Conservation (phyloP, 2,113 vertebrate species). For the Crypturellus undulatus region DNA sequence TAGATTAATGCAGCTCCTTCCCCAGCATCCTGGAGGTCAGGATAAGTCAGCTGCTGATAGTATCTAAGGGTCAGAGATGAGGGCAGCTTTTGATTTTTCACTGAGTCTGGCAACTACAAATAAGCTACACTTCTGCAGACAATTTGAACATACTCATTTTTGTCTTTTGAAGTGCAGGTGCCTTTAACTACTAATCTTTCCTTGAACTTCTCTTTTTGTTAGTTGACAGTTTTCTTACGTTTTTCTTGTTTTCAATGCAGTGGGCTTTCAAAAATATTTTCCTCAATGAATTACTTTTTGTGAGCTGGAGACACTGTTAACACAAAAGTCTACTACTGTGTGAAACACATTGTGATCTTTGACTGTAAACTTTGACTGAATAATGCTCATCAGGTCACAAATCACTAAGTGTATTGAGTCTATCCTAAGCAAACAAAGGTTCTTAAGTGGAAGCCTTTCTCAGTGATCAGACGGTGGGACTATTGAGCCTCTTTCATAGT, state of each 20-base stretch:
- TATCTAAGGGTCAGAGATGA: neutral
- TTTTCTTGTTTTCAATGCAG: neutral
- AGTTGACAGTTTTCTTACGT: neutral
- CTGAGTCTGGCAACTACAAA: neutral
- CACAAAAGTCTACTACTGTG: neutral
- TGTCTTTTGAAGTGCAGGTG: neutral
- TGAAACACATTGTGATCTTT: neutral
- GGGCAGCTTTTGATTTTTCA: neutral
- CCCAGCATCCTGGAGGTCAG: neutral
- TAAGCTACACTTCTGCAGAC: neutral
- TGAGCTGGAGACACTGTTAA: neutral
- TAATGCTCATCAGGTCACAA: constrained; percentile 7
- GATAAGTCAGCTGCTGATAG: neutral
- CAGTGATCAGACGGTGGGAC: neutral
- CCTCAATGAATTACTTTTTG: neutral
- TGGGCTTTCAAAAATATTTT: neutral
- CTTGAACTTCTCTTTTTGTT: neutral
- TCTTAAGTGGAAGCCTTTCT: neutral
- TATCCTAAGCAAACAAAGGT: neutral
- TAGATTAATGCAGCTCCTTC: neutral
- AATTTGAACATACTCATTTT: neutral
- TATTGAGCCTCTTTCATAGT: neutral
- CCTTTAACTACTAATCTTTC: neutral
- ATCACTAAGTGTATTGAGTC: neutral
- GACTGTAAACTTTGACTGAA: constrained; percentile 2